Evolutionary conservation across 2,797 vertebrate species (phyloP), one percentile per base, ranked within the genome.

Genomic region (Sparus aurata): DNA sequence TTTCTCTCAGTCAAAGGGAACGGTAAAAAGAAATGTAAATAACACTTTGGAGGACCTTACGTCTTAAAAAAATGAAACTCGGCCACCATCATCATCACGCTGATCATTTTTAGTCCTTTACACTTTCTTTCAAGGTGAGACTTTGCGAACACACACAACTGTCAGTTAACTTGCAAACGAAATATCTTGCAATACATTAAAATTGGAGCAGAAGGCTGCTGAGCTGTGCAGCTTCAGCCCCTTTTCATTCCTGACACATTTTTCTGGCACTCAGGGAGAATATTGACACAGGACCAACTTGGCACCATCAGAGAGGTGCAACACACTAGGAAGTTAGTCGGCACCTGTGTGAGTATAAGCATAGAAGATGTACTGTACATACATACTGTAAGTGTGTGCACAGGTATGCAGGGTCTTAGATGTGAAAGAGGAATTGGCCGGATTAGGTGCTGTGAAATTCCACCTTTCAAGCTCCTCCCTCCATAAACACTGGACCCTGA

Each of bases 401-500:
- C 77, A 76, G 70, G 82, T 78, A 83, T 82, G 77, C 81, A 30
- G 57, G 45, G 16, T 69, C 66, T 84, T 69, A 66, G 65, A 87
- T 86, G 85, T 80, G 83, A 53, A 75, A 58, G 68, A 83, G 62
- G 74, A 84, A 79, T 65, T 74, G 80, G 85, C 85, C 54, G 77
- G 58, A 85, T 84, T 60, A 57, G 74, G 57, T 86, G 82, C 90
- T 93, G 90, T 90, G 89, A 94, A 94, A 94, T 94, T 92, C 91
- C 87, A 66, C 68, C 80, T 77, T 82, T 38, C 46, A 71, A 74
- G 66, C 77, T 66, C 83, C 85, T 68, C 77, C 86, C 66, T 88
- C 79, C 63, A 65, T 87, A 82, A 89, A 85, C 82, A 84, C 57
- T 30, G 47, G 30, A 84, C 10, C 25, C 64, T 27, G 66, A 77